These are phyloP conservation scores for Meandrina meandrites DNA, from an alignment of 92 coral and sea anemone genomes.

Conservation along the genomic window DNA sequence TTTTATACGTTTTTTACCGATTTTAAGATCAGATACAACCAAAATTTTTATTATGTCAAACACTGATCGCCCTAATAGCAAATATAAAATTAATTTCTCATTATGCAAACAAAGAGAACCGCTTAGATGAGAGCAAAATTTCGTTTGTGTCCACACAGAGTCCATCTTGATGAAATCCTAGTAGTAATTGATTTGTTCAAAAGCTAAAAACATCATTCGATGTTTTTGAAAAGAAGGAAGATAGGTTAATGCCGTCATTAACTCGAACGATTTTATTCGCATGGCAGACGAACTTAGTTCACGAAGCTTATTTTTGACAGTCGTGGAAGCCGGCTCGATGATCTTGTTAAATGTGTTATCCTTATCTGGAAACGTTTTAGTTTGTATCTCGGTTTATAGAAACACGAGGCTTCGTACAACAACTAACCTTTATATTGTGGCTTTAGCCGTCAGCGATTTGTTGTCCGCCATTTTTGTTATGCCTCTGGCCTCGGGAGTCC, in stretches of 20 bases:
- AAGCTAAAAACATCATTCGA: too few species aligned
- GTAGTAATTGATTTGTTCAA: too few species aligned
- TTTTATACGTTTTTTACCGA: too few species aligned
- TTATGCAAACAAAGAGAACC: too few species aligned
- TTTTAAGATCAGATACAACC: too few species aligned
- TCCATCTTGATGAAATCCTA: too few species aligned
- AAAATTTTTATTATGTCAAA: too few species aligned
- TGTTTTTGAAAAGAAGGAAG: too few species aligned
- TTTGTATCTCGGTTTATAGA: conserved; percentile 25
- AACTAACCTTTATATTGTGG: conserved; percentile 22
- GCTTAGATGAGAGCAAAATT: too few species aligned
- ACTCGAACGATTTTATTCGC: background rate
- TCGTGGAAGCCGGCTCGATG: background rate
- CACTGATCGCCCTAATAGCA: too few species aligned
- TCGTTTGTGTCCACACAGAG: too few species aligned
- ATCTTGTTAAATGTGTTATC: background rate
- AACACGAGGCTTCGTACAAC: conserved; percentile 23
- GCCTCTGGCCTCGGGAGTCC: conserved; percentile 8
- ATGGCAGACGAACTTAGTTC: background rate
- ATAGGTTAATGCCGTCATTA: background rate
- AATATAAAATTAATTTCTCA: too few species aligned
- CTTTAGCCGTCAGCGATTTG: conserved; percentile 19
- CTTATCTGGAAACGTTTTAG: background rate
- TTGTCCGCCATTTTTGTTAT: conserved; percentile 16
- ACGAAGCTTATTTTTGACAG: background rate